These are phyloP conservation scores for Leptoteleia sp. DNA, from an alignment of 1,140 invertebrate species.

Conservation along the genomic window DNA sequence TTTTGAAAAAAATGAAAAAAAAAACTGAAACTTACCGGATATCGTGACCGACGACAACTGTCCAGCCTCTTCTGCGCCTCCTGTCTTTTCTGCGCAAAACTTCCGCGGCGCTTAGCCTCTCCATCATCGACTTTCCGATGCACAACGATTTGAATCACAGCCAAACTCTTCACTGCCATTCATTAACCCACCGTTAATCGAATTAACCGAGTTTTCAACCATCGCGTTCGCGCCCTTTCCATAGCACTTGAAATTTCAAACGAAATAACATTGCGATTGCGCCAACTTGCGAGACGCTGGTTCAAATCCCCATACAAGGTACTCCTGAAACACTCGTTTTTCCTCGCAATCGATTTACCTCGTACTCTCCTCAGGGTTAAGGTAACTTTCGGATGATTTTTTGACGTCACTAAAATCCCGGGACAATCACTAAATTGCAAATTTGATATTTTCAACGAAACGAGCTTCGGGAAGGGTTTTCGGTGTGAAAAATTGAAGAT, in stretches of 20 bases:
- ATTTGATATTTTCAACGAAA: too few relatives aligned
- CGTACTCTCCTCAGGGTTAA: too few relatives aligned
- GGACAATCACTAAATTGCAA: too few relatives aligned
- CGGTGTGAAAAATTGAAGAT: too few relatives aligned
- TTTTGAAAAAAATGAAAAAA: too few relatives aligned
- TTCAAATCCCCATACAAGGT: neutral
- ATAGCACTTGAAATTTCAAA: too few relatives aligned
- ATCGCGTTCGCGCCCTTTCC: conserved; percentile 2
- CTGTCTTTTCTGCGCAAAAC: conserved; percentile 77
- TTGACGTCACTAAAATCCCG: too few relatives aligned
- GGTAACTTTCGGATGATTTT: too few relatives aligned
- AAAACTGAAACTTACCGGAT: conserved; percentile 79
- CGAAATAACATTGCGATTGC: too few relatives aligned
- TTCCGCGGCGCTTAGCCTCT: conserved; percentile 79
- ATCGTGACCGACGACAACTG: conserved; percentile 84
- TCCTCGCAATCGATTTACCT: too few relatives aligned
- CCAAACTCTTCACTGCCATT: conserved; percentile 49
- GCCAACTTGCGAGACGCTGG: neutral
- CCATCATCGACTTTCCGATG: conserved; percentile 66
- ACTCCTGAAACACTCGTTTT: too few relatives aligned
- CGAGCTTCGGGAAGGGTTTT: too few relatives aligned
- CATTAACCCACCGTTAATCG: conserved; percentile 33
- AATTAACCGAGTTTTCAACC: conserved; percentile 24
- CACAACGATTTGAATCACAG: conserved; percentile 46
- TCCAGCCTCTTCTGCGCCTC: conserved; percentile 84